phyloP scores from a whole-genome alignment of 64 coral and sea anemone species.

The Actinia tenebrosa region DNA sequence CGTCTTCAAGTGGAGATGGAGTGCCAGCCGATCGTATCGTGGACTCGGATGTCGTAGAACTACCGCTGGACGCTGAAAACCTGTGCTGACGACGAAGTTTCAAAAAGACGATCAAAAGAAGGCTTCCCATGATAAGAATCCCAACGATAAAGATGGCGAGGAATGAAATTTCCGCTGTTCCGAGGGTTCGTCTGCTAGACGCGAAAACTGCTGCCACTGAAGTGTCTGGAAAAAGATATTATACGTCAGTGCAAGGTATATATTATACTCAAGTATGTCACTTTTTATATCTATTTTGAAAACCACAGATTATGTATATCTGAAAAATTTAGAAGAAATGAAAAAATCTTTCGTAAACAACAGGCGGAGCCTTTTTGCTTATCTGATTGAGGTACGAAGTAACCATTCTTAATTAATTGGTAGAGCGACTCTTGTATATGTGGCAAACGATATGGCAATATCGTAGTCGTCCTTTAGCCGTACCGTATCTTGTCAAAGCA shows the following conservation, averaged over 20 bases:
- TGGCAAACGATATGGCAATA: too few species aligned
- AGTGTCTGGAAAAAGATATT: not conserved
- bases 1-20: conserved; percentile 73
- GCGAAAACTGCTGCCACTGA: not conserved
- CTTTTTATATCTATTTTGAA: too few species aligned
- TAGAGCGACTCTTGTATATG: too few species aligned
- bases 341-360: too few species aligned
- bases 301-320: too few species aligned
- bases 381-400: too few species aligned
- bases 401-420: too few species aligned
- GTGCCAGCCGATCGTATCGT: conserved; percentile 69
- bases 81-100: conserved; percentile 67
- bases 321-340: too few species aligned
- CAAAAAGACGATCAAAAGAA: conserved; percentile 68
- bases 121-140: conserved; percentile 53
- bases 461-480: too few species aligned
- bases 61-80: conserved; percentile 43
- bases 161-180: conserved; percentile 57
- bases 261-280: not conserved
- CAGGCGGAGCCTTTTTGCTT: too few species aligned
- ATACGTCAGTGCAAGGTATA: not conserved
- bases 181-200: conserved; percentile 27
- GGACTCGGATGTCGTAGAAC: conserved; percentile 78
- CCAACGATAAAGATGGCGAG: conserved; percentile 76
- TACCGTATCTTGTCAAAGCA: too few species aligned